A percentile compares a stretch with the other conserved stretches of the same genome.
Conservation (phyloP, 2,113 vertebrate species). For the Lasiurus borealis region DNA sequence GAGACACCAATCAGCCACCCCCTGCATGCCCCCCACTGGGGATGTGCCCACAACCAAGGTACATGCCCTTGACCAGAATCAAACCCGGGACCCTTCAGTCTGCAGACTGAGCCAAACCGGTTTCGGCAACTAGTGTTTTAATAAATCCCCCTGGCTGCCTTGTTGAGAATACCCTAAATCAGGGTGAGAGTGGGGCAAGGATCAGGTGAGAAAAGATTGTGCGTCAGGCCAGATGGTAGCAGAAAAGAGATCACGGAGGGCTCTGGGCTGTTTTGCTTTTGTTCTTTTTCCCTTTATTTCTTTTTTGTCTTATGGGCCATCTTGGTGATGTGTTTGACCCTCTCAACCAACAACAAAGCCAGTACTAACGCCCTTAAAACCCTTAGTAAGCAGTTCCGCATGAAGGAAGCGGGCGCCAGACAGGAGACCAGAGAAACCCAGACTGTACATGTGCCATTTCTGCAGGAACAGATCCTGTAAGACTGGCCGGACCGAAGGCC, state of each 20-base stretch:
- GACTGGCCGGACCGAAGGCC: neutral
- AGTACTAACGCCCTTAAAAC: neutral
- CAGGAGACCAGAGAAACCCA: neutral
- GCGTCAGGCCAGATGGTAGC: neutral
- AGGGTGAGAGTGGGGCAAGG: neutral
- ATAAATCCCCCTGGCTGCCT: neutral
- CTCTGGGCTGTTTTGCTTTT: neutral
- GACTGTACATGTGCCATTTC: neutral
- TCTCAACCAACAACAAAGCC: conserved; percentile 6
- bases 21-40: too few relatives aligned
- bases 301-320: neutral
- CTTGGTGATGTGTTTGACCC: neutral
- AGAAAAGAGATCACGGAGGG: neutral
- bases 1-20: too few relatives aligned
- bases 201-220: neutral
- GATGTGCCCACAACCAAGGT: too few relatives aligned
- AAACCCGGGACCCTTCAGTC: too few relatives aligned
- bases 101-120: too few relatives aligned
- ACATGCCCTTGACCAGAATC: too few relatives aligned
- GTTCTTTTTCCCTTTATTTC: neutral
- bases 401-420: conserved; percentile 54
- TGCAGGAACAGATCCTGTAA: neutral
- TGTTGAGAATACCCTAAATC: neutral
- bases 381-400: conserved; percentile 20
- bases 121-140: neutral